Evolutionary conservation across 1,140 invertebrate species (phyloP).

Genomic region (Arctopsyche grandis): DNA sequence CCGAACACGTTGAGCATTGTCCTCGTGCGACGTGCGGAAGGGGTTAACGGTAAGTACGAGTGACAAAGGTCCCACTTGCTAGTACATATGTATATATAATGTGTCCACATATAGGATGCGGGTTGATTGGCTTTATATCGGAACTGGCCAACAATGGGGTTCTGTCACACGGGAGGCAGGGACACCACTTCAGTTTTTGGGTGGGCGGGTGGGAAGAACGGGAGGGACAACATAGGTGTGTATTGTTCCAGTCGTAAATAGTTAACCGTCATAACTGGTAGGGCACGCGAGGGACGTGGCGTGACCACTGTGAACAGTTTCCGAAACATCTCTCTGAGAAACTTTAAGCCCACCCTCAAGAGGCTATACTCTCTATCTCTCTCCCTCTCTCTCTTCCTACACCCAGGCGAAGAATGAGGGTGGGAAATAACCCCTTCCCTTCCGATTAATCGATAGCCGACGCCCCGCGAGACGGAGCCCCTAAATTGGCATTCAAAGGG

Average conservation of each 20-base stretch:
- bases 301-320: conserved; percentile 41
- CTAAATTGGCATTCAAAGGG: conserved; percentile 53
- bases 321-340: conserved; percentile 32
- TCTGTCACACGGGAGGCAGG: background rate
- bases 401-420: background rate
- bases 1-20: background rate
- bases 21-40: background rate
- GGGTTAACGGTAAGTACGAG: background rate
- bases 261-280: conserved; percentile 40
- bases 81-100: conserved; percentile 3
- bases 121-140: conserved; percentile 11
- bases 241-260: conserved; percentile 28
- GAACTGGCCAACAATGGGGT: background rate
- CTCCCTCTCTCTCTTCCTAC: background rate
- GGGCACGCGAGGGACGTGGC: conserved; percentile 22
- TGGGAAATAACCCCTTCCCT: background rate
- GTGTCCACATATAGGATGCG: background rate
- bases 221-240: background rate
- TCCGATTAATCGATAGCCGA: conserved; percentile 52
- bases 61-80: conserved; percentile 17
- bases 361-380: background rate
- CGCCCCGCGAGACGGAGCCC: conserved; percentile 35
- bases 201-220: background rate
- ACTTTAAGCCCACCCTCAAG: conserved; percentile 38
- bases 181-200: background rate